Evolutionary conservation across 1,140 invertebrate species (phyloP), one percentile per base, ranked within the genome.

Genomic region (Carposina sasakii): DNA sequence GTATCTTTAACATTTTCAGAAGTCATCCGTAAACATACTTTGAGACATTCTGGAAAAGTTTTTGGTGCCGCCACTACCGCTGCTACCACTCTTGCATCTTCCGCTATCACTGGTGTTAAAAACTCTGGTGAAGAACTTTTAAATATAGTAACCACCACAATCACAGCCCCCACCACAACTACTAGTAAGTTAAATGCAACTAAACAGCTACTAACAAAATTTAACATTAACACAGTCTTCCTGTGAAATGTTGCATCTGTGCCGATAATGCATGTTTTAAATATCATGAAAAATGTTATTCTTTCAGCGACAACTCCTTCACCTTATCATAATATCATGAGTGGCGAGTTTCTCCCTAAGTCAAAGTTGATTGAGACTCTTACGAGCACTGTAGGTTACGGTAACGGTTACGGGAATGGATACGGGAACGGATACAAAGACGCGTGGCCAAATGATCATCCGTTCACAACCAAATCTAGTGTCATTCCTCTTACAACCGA

Each of bases 361-460:
- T 84, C 78, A 33, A 84, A 84, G 74, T 56, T 82, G 51, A 73
- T 84, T 48, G 71, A 79, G 19, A 62, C 71, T 51, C 62, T 82
- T 55, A 84, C 81, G 54, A 76, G 66, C 58, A 84, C 81, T 43
- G 52, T 81, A 77, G 81, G 81, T 43, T 84, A 84, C 49, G 75
- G 71, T 33, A 68, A 65, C 28, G 75, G 71, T 33, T 67, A 65
- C 28, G 71, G 69, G 33, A 52, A 70, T 55, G 57, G 51, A 47
- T 75, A 65, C 39, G 67, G 65, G 52, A 68, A 67, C 15, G 73
- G 77, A 24, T 74, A 59, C 28, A 73, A 78, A 63, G 73, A 81
- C 60, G 63, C 71, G 26, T 86, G 81, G 81, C 79, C 81, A 16
- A 85, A 86, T 46, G 83, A 86, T 60, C 81, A 86, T 54, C 83